Evolutionary conservation across 2,797 vertebrate species (phyloP).

Genomic region (Poecilia picta): DNA sequence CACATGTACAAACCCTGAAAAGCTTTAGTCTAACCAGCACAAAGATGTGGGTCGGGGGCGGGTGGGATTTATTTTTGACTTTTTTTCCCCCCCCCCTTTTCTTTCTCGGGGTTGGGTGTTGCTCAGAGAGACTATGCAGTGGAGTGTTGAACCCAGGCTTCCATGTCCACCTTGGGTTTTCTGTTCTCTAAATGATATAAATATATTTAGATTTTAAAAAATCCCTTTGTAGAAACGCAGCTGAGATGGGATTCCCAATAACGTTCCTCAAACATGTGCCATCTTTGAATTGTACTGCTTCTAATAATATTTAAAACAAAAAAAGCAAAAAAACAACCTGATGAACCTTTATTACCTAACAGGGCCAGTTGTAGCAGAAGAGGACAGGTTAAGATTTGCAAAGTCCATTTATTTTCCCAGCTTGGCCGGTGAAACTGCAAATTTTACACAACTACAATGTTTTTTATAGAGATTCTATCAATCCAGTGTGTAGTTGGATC

Average conservation of each 20-base stretch:
- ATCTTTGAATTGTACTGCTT: conserved; percentile 72
- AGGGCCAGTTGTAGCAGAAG: conserved; percentile 84
- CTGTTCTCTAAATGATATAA: conserved; percentile 38
- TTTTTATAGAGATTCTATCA: conserved; percentile 79
- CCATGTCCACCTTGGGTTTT: conserved; percentile 76
- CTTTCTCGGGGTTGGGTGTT: conserved; percentile 50
- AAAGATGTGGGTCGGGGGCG: conserved; percentile 71
- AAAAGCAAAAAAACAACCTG: conserved; percentile 3
- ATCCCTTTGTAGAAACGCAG: conserved; percentile 36
- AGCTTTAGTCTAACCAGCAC: conserved; percentile 88
- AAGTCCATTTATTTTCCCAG: conserved; percentile 73
- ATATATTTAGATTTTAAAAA: not conserved
- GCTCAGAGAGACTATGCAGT: conserved; percentile 86
- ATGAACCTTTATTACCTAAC: conserved; percentile 71
- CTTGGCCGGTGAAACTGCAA: conserved; percentile 72
- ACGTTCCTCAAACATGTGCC: conserved; percentile 79
- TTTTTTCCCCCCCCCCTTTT: too few species aligned
- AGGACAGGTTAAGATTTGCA: conserved; percentile 74
- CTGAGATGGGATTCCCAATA: conserved; percentile 70
- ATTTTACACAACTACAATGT: conserved; percentile 77
- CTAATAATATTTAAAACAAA: conserved; percentile 16
- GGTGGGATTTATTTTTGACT: conserved; percentile 9
- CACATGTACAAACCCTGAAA: conserved; percentile 78
- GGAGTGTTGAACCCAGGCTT: conserved; percentile 81
- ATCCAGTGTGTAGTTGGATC: conserved; percentile 78